phyloP scores from a whole-genome alignment of 2,113 vertebrate genomes.

The Abramis brama region DNA sequence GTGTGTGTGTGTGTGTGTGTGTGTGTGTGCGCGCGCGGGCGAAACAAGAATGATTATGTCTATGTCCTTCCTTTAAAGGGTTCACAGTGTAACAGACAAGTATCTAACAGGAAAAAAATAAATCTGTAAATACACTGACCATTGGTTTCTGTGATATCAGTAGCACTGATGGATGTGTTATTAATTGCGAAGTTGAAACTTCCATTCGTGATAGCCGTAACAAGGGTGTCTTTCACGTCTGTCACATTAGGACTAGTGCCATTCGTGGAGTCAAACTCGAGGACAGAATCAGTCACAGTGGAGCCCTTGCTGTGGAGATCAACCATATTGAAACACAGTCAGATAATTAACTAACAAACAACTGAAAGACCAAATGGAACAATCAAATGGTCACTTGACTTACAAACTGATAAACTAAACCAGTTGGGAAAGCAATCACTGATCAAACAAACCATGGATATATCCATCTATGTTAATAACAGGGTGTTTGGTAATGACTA shows the following conservation, averaged over 20 bases:
- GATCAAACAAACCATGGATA: not conserved
- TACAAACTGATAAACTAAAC: not conserved
- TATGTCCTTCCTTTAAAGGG: not conserved
- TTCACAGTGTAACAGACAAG: not conserved
- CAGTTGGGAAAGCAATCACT: not conserved
- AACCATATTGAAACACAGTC: not conserved
- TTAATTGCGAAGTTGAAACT: not conserved
- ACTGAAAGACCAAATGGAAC: not conserved
- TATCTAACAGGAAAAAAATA: not conserved
- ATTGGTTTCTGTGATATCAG: not conserved
- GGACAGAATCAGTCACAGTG: not conserved
- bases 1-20: not conserved
- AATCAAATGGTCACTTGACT: not conserved
- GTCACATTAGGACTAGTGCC: not conserved
- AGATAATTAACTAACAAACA: not conserved
- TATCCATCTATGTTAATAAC: not conserved
- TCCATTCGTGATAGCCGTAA: not conserved
- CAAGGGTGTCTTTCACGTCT: not conserved
- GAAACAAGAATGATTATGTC: not conserved
- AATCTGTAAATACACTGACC: not conserved
- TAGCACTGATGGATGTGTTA: not conserved
- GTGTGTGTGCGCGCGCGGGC: not conserved
- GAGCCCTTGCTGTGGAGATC: not conserved
- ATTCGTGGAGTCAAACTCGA: not conserved
- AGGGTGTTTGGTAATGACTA: not conserved